Conservation (phyloP, 2,797 vertebrate species). For the Pseudotriccus pelzelni region DNA sequence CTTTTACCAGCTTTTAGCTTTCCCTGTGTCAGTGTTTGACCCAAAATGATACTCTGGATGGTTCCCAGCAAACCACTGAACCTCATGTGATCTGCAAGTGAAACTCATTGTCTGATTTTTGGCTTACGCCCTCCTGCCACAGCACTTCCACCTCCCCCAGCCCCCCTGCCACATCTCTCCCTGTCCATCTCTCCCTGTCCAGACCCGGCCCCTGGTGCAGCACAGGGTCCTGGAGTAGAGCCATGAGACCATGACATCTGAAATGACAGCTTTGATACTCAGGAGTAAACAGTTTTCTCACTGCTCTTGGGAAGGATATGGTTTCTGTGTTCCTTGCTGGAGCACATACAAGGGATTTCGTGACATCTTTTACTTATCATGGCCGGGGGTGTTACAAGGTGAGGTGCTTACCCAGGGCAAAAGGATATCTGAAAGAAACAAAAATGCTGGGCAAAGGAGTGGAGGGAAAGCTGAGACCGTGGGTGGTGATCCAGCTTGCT, state of each 20-base stretch:
- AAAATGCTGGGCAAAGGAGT: neutral
- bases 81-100: conserved; percentile 7
- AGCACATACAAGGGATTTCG: neutral
- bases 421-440: neutral
- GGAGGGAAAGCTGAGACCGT: neutral
- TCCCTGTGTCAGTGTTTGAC: neutral
- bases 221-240: neutral
- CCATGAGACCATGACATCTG: neutral
- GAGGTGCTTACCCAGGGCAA: neutral
- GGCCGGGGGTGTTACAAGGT: neutral
- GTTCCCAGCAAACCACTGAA: neutral
- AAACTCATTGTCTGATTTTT: neutral
- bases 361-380: neutral
- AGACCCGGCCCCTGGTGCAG: neutral
- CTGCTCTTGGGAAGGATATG: rapidly evolving
- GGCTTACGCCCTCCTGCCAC: neutral
- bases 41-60: neutral
- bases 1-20: neutral
- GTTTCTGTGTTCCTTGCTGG: neutral
- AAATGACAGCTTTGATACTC: neutral
- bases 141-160: neutral
- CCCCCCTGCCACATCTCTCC: neutral
- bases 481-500: neutral
- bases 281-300: neutral
- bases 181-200: rapidly evolving